Percentiles rank a stretch among this genome's conserved stretches.
Conservation (phyloP, 2,888 invertebrate species). For the Aporophyla lueneburgensis region DNA sequence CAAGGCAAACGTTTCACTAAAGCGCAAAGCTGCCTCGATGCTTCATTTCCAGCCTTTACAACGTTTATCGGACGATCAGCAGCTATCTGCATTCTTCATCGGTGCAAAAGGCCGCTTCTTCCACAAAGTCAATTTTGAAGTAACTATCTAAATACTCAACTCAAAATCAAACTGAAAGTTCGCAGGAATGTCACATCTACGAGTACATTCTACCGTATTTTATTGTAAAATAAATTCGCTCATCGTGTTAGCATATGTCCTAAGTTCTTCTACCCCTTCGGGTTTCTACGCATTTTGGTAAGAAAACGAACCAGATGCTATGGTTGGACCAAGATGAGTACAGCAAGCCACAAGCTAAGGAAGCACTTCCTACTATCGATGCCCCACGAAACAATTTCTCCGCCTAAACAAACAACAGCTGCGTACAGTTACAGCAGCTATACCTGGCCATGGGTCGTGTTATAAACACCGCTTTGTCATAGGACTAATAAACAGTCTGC, state of each 20-base stretch:
- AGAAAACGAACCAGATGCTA: too few relatives aligned
- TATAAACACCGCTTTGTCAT: too few relatives aligned
- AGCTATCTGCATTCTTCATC: constrained; percentile 39
- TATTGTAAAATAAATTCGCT: background rate
- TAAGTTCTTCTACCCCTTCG: background rate
- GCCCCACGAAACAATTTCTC: too few relatives aligned
- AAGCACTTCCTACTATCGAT: too few relatives aligned
- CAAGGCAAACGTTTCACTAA: constrained; percentile 44
- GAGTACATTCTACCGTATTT: too few relatives aligned
- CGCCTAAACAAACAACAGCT: too few relatives aligned
- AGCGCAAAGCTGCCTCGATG: constrained; percentile 23
- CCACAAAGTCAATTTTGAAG: background rate
- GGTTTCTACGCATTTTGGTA: too few relatives aligned
- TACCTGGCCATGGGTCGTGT: too few relatives aligned
- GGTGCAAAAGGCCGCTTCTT: constrained; percentile 2
- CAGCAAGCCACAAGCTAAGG: too few relatives aligned
- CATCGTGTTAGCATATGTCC: background rate
- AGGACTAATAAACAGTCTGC: too few relatives aligned
- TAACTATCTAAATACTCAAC: background rate
- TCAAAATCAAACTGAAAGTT: background rate
- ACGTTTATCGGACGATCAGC: constrained; percentile 33
- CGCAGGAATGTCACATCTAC: background rate
- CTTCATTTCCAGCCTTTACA: constrained; percentile 18
- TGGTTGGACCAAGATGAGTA: too few relatives aligned
- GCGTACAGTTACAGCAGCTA: too few relatives aligned